Evolutionary conservation across 2,113 vertebrate species (phyloP).

Genomic region (Lycaon pictus): DNA sequence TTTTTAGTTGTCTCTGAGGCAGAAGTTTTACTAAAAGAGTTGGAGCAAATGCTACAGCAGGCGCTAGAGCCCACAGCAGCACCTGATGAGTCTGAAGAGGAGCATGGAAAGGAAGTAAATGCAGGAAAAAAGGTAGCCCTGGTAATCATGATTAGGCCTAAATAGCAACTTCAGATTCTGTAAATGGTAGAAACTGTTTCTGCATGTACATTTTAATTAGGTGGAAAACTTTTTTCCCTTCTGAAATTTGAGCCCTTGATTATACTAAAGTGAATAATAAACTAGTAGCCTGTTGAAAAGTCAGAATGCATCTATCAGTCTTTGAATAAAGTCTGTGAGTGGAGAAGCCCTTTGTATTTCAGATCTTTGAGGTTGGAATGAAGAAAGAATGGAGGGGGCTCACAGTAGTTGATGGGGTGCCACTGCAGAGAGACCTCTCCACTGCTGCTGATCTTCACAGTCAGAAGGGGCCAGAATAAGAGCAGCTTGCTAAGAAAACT

Average conservation of each 20-base stretch:
- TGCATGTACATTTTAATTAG: background rate
- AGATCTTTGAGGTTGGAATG: background rate
- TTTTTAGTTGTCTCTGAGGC: slow-evolving; percentile 85
- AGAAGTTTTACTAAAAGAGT: slow-evolving; percentile 83
- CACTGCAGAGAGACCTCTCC: background rate
- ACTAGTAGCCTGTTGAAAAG: background rate
- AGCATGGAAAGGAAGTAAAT: slow-evolving; percentile 3
- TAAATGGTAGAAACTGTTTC: background rate
- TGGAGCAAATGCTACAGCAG: slow-evolving; percentile 86
- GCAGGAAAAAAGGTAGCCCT: slow-evolving; percentile 41
- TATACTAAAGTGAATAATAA: slow-evolving; percentile 32
- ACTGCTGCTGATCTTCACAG: background rate
- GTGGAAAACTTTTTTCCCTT: background rate
- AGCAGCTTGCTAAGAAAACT: background rate
- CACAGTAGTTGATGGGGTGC: too few relatives aligned
- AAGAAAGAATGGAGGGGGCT: background rate
- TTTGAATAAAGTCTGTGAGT: background rate
- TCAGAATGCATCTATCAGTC: background rate
- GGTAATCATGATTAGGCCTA: background rate
- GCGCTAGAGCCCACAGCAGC: slow-evolving; percentile 61
- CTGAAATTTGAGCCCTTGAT: background rate
- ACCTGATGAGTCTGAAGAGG: background rate
- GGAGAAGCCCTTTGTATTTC: background rate
- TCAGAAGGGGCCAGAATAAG: too few relatives aligned
- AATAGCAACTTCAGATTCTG: background rate